Conservation (phyloP, 2,888 invertebrate genomes). For the Opisthograptis luteolata region DNA sequence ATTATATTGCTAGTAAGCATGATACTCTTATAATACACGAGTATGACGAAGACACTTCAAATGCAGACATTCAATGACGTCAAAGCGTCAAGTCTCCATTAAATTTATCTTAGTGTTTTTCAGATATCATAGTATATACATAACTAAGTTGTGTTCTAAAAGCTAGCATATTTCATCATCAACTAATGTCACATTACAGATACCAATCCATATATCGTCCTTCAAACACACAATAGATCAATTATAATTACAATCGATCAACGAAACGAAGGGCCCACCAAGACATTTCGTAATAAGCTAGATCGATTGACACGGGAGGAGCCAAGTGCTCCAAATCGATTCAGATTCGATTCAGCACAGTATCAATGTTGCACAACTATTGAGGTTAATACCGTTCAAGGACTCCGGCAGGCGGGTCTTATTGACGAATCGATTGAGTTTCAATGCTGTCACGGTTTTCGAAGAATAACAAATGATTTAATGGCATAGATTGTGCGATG, state of each 20-base stretch:
- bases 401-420: slow-evolving; percentile 50
- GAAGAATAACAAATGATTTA: slow-evolving; percentile 63
- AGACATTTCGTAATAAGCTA: slow-evolving; percentile 59
- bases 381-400: slow-evolving; percentile 73
- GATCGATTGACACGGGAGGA: slow-evolving; percentile 57
- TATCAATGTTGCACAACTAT: slow-evolving; percentile 67
- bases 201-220: slow-evolving; percentile 48
- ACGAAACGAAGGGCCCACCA: slow-evolving; percentile 52
- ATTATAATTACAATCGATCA: slow-evolving; percentile 62
- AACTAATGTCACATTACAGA: slow-evolving; percentile 25
- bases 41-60: background rate
- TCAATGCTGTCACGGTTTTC: slow-evolving; percentile 54
- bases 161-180: slow-evolving; percentile 19
- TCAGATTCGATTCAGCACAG: slow-evolving; percentile 66
- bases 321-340: slow-evolving; percentile 65
- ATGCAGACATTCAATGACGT: background rate
- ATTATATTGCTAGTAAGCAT: too few species aligned
- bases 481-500: slow-evolving; percentile 57
- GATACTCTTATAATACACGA: too few species aligned
- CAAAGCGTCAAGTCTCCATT: too few species aligned
- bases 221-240: slow-evolving; percentile 59
- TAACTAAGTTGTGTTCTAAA: background rate
- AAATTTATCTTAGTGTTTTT: too few species aligned
- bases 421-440: slow-evolving; percentile 57
- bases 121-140: too few species aligned